Evolutionary conservation across 2,888 invertebrate genomes (phyloP).

Genomic region (Ernsta delagoae): DNA sequence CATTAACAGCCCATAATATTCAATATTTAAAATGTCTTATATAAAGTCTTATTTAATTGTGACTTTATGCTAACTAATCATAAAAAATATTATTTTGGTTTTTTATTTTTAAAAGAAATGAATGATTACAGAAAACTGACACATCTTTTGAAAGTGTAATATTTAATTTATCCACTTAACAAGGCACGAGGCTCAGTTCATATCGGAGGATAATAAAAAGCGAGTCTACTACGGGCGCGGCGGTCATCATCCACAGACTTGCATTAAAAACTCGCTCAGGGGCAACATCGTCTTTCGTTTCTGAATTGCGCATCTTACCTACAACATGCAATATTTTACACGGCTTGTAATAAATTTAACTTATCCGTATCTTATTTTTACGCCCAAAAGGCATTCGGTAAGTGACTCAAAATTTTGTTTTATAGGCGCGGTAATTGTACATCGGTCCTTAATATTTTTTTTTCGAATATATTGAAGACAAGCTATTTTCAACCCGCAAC

Average conservation of each 20-base stretch:
- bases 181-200: slow-evolving; percentile 43
- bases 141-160: slow-evolving; percentile 18
- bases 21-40: no score
- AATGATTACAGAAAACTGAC: no score
- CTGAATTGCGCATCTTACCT: slow-evolving; percentile 58
- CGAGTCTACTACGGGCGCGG: slow-evolving; percentile 37
- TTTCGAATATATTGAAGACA: slow-evolving; percentile 20
- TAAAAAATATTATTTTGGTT: no score
- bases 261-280: slow-evolving; percentile 66
- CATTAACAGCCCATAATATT: no score
- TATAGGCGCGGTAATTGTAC: slow-evolving; percentile 50
- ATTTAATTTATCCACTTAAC: slow-evolving; percentile 38
- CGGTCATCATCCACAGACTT: slow-evolving; percentile 47
- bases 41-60: no score
- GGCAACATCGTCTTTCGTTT: slow-evolving; percentile 68
- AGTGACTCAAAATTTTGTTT: slow-evolving; percentile 49
- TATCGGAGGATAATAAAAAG: slow-evolving; percentile 43
- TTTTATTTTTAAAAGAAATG: no score
- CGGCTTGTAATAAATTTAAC: slow-evolving; percentile 64
- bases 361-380: slow-evolving; percentile 58
- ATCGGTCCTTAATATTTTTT: slow-evolving; percentile 22
- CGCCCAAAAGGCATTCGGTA: slow-evolving; percentile 55
- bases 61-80: no score
- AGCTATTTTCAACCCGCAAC: slow-evolving; percentile 16
- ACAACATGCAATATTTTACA: slow-evolving; percentile 69